phyloP scores from a whole-genome alignment of 2,888 invertebrate species.

The Eilema griseolum region DNA sequence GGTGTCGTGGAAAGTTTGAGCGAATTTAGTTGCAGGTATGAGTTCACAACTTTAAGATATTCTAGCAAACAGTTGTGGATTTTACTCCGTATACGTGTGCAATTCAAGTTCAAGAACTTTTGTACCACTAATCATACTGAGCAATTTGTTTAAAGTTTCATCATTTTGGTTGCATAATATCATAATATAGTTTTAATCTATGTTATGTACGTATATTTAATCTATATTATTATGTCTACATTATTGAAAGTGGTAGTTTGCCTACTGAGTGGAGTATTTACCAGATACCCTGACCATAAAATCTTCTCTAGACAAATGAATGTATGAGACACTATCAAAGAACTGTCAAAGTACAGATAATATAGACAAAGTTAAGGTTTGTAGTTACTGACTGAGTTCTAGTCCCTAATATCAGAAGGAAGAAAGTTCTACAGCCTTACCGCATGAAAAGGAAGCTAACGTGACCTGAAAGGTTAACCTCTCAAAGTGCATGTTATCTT shows the following conservation, averaged over 20 bases:
- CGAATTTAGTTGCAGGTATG: background rate
- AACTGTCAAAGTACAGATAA: background rate
- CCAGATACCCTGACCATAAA: background rate
- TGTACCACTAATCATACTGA: background rate
- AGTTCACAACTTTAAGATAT: background rate
- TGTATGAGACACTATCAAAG: background rate
- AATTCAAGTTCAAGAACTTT: background rate
- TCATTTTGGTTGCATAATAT: background rate
- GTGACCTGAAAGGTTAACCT: background rate
- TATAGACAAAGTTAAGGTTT: too few relatives aligned
- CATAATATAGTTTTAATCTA: too few relatives aligned
- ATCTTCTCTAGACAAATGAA: background rate
- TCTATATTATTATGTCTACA: too few relatives aligned
- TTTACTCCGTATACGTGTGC: background rate
- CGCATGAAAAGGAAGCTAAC: background rate
- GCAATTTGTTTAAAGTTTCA: background rate
- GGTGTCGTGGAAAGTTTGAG: background rate
- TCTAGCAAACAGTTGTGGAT: background rate
- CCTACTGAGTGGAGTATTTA: background rate
- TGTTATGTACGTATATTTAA: too few relatives aligned
- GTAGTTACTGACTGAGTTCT: background rate
- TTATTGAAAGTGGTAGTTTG: too few relatives aligned
- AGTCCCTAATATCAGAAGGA: background rate
- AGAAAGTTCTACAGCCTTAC: background rate
- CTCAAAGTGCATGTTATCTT: background rate